Base-by-base conservation (phyloP, 1,140 invertebrate species). In the Platyscapa corneri region DNA sequence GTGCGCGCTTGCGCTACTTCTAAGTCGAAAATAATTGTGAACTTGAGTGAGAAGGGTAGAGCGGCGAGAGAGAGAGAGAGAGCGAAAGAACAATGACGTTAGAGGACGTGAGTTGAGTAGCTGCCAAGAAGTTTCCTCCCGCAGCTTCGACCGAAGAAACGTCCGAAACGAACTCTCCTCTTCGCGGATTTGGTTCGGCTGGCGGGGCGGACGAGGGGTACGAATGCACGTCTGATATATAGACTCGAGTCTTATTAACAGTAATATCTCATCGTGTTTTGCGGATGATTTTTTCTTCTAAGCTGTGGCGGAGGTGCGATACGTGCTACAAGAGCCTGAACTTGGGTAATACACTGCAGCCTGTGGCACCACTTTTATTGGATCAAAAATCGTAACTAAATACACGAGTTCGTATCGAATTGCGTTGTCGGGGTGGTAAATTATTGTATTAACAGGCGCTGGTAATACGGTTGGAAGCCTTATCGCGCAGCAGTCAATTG, bases 21-120 rank as follows among this genome's bases (percentile, higher is more conserved):
- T 88, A 89, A 91, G 88, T 89, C 89, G 88, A 89, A 91, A 90
- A 91, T 91, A 90, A 91, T 91, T 90, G 88, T 89, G 88, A 67
- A 67, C 64, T 67, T 34, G n/a, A 67, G 14, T 34, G 32, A 67
- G 32, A 6, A 14, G 23, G 27, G 3, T 20, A 5, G 56, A 53
- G 56, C 3, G 23, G 56, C 5, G 23, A 27, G 56, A 23, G 3
- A 27, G 34, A 49, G n/a, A 32, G 42, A 23, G 14, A 72, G 85
- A 84, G 87, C 72, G 86, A 56, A 67, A 84, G 79, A 84, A 76
- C 20, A 60, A 27, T 14, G 56, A 60, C 60, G 65, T 74, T 65
- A 60, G 70, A 72, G 64, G 87, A 90, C 90, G 89, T 91, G 89
- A 91, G 87, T 87, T 88, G 89, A 89, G 89, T 91, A 87, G 88